Evolutionary conservation across 2,888 invertebrate species (phyloP).

Genomic region (Ectemnius lituratus): DNA sequence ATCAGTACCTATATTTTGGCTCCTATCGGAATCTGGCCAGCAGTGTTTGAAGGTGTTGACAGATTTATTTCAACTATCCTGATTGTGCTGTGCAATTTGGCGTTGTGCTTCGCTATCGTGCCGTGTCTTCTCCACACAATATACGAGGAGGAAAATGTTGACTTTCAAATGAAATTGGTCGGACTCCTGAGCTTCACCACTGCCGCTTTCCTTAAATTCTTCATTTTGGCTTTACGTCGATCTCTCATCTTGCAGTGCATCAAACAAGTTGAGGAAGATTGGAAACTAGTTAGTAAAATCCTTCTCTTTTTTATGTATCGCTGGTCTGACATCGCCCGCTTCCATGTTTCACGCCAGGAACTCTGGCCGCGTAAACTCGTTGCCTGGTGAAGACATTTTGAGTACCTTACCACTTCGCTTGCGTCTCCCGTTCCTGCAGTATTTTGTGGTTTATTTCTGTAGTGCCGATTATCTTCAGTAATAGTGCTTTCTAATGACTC

Average conservation of each 20-base stretch:
- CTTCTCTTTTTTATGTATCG: slow-evolving; percentile 31
- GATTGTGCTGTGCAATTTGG: slow-evolving; percentile 30
- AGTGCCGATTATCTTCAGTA: too few species aligned
- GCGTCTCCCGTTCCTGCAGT: too few species aligned
- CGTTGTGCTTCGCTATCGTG: slow-evolving; percentile 40
- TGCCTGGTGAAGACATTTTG: too few species aligned
- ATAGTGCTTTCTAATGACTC: too few species aligned
- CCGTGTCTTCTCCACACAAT: slow-evolving; percentile 33
- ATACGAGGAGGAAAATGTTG: slow-evolving; percentile 17
- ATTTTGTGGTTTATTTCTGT: too few species aligned
- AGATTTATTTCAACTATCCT: slow-evolving; percentile 17
- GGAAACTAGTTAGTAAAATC: slow-evolving; percentile 32
- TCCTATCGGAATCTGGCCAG: too few species aligned
- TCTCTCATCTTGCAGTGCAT: slow-evolving; percentile 52
- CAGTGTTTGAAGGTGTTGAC: slow-evolving; percentile 11
- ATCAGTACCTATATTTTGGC: slow-evolving; percentile 43
- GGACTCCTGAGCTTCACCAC: slow-evolving; percentile 55
- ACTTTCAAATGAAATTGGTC: slow-evolving; percentile 43
- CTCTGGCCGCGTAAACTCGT: too few species aligned
- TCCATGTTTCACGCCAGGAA: too few species aligned
- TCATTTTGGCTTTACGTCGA: slow-evolving; percentile 22
- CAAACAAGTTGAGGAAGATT: slow-evolving; percentile 55
- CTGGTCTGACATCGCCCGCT: too few species aligned
- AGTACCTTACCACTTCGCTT: too few species aligned
- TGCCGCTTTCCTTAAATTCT: slow-evolving; percentile 45